A percentile compares a stretch with the other conserved stretches of the same genome.
Conservation (phyloP, 2,113 vertebrate species). For the Oreotrochilus melanogaster region DNA sequence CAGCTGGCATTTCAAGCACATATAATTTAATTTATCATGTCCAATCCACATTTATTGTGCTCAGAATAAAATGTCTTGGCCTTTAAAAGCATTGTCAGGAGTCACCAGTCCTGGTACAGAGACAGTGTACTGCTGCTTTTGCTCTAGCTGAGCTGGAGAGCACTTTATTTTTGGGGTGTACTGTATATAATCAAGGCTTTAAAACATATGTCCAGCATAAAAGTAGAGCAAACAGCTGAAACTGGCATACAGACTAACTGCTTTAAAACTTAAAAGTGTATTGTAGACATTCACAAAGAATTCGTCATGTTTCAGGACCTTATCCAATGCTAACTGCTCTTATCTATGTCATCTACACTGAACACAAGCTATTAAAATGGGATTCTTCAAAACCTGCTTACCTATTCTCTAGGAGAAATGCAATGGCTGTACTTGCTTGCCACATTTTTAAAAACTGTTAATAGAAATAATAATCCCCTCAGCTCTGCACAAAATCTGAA, state of each 20-base stretch:
- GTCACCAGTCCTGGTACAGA: background rate
- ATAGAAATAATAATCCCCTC: background rate
- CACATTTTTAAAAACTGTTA: background rate
- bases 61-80: background rate
- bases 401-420: background rate
- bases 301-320: background rate
- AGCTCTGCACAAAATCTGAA: background rate
- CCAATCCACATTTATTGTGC: background rate
- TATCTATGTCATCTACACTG: background rate
- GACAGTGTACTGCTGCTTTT: background rate
- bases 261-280: background rate
- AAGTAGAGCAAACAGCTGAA: background rate
- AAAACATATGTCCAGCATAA: background rate
- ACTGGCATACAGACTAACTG: background rate
- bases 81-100: background rate
- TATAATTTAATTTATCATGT: background rate
- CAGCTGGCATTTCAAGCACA: background rate
- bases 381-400: background rate
- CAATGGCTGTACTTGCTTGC: background rate
- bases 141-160: background rate
- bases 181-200: background rate
- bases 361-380: background rate
- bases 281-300: background rate
- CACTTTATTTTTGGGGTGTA: background rate
- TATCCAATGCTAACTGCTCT: background rate